Base-by-base conservation (phyloP, 1,140 invertebrate species). In the Zaprionus ornatus region DNA sequence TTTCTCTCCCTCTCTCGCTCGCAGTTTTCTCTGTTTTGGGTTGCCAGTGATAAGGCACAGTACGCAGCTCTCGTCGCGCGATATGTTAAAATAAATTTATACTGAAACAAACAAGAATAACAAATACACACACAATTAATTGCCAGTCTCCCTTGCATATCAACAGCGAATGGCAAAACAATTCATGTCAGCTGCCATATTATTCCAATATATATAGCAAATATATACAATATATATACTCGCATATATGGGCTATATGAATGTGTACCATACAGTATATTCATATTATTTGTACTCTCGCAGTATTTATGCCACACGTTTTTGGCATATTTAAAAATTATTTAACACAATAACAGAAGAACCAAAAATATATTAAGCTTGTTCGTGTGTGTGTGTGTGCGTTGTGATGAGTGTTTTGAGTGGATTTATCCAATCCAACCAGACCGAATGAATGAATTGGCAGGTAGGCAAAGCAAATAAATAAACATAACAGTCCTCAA, bases 281-380 rank as follows among this genome's bases (percentile, higher is more conserved):
- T 45, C 3, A 45, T 45, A 45, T 45, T 45, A 45, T 45, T 45
- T 45, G 40, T n/a, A 7, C 40, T 17, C 40, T 17, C 35, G n/a
- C 40, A 45, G 40, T 45, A 40, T 40, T 40, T 40, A 40, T 40
- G 40, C 40, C 6, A 9, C 40, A 45, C n/a, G n/a, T 57, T 23
- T 73, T 61, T 56, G 21, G 55, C 15, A 59, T 68, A 74, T 77
- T 68, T 54, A 63, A 77, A 73, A 77, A 68, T 64, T 77, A 74
- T 77, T 77, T 29, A 67, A 73, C 45, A 67, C 48, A 62, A 77
- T 61, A 75, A 75, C 40, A 57, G 40, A 32, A 21, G 25, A 56
- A 29, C 12, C 19, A 7, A 27, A 62, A 63, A 52, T 29, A 48
- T 32, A 27, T 68, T 13, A 19, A 59, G 15, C 21, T 68, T 50